Conservation (phyloP, 2,113 vertebrate species). For the Phoenicopterus ruber region DNA sequence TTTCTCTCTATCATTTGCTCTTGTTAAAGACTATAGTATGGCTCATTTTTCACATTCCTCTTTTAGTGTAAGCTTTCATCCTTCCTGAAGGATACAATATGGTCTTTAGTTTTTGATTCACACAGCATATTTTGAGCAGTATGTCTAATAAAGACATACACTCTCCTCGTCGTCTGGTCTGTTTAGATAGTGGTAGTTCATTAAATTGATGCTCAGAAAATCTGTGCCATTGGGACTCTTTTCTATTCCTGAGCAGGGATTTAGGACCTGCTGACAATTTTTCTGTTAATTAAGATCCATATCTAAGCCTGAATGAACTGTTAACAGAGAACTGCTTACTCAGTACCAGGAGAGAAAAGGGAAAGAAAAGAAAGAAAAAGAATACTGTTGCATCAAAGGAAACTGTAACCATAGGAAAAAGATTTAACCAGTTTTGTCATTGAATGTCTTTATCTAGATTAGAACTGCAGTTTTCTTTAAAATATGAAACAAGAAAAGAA, state of each 20-base stretch:
- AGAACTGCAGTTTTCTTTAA: neutral
- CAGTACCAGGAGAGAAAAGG: neutral
- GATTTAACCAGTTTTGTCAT: neutral
- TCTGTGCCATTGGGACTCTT: neutral
- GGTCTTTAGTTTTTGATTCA: neutral
- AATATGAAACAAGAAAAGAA: neutral
- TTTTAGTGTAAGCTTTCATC: neutral
- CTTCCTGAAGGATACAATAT: neutral
- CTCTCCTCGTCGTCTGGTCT: neutral
- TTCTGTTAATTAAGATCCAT: conserved; percentile 52
- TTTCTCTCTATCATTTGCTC: neutral
- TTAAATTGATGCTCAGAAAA: conserved; percentile 16
- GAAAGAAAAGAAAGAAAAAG: neutral
- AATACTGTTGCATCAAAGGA: neutral
- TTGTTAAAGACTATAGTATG: neutral
- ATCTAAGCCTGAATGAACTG: neutral
- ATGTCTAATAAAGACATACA: conserved; percentile 15
- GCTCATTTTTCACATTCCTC: neutral
- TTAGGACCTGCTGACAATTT: conserved; percentile 24
- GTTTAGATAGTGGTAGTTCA: conserved; percentile 13
- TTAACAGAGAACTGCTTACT: neutral
- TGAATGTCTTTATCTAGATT: neutral
- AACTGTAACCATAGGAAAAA: neutral
- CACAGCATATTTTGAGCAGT: neutral
- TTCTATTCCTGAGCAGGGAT: neutral